phyloP scores from a whole-genome alignment of 2,113 vertebrate genomes.

The Lethenteron reissneri region DNA sequence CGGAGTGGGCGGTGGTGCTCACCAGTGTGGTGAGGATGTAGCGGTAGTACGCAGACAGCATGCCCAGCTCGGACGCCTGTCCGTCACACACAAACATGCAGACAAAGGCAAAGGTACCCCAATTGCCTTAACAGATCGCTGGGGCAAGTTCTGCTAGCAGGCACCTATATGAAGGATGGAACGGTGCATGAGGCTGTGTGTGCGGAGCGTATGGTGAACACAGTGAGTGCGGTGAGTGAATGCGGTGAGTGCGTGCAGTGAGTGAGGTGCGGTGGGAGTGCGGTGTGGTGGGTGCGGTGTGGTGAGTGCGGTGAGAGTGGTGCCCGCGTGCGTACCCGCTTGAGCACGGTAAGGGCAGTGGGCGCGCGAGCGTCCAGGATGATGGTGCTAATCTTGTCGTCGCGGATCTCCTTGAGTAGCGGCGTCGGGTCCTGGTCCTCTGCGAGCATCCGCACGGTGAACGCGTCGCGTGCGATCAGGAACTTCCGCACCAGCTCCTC shows the following conservation, averaged over 20 bases:
- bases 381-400: conserved; percentile 89
- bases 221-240: no score
- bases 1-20: not conserved
- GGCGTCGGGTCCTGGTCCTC: conserved; percentile 83
- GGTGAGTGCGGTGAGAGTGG: no score
- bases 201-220: no score
- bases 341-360: conserved; percentile 77
- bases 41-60: not conserved
- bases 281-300: no score
- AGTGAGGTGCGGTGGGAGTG: no score
- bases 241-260: no score
- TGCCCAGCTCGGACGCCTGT: conserved; percentile 2
- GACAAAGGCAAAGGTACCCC: conserved; percentile 7
- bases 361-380: conserved; percentile 88
- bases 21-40: conserved; percentile 5
- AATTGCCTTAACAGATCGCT: not conserved
- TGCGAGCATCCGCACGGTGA: conserved; percentile 84
- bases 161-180: no score
- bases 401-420: conserved; percentile 78
- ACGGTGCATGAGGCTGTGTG: no score
- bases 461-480: conserved; percentile 93
- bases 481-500: conserved; percentile 88
- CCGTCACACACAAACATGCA: not conserved
- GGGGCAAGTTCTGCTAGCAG: no score
- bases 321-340: conserved; percentile 29